phyloP scores from a whole-genome alignment of 2,113 vertebrate genomes.

The Fukomys damarensis region DNA sequence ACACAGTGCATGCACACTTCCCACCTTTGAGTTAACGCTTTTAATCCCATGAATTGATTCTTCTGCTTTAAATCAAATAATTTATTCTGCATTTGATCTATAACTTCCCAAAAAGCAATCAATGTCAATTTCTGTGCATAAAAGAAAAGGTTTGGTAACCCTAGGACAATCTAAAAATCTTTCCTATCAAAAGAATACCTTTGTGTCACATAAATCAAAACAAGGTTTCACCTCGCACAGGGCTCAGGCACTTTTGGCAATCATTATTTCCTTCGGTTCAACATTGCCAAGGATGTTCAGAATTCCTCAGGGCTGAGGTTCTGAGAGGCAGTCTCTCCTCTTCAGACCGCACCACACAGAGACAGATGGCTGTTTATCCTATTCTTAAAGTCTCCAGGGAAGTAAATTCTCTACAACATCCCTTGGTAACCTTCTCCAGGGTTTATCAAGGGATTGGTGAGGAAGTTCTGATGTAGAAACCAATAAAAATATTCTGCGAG shows the following conservation, averaged over 20 bases:
- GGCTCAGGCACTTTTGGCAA: background rate
- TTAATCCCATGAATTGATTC: background rate
- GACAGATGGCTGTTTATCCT: conserved; percentile 77
- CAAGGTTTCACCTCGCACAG: background rate
- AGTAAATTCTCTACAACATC: conserved; percentile 72
- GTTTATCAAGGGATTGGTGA: conserved; percentile 66
- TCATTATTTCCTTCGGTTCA: background rate
- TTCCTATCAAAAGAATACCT: conserved; percentile 62
- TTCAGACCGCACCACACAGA: background rate
- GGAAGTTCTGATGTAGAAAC: conserved; percentile 70
- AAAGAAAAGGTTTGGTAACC: conserved; percentile 64
- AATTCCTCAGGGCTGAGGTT: conserved; percentile 7
- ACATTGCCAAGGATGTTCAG: conserved; percentile 4
- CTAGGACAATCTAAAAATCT: conserved; percentile 65
- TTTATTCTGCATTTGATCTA: background rate
- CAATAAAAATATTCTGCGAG: conserved; percentile 72
- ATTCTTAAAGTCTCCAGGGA: conserved; percentile 77
- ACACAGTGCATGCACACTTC: background rate
- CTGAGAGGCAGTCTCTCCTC: conserved; percentile 9
- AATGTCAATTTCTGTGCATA: conserved; percentile 66
- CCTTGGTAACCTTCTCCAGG: conserved; percentile 79
- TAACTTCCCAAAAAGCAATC: conserved; percentile 57
- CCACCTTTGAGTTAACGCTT: background rate
- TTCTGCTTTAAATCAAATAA: background rate
- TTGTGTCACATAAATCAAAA: conserved; percentile 65